Percentiles rank a stretch among this genome's conserved stretches.
Evolutionary conservation across 2,888 invertebrate species (phyloP).

Genomic region (Bombylius major): DNA sequence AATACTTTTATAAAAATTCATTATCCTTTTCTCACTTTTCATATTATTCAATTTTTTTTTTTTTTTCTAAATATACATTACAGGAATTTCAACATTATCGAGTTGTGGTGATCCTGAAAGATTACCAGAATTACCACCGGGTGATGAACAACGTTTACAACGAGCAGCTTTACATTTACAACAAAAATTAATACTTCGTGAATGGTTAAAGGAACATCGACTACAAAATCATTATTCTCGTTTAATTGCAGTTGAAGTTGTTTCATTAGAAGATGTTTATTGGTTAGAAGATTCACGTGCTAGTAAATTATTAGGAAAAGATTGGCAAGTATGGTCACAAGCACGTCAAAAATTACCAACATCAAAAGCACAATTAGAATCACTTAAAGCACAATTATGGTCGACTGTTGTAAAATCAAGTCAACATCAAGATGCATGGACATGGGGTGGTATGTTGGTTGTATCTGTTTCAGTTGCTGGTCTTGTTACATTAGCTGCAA

Average conservation of each 20-base stretch:
- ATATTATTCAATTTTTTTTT: too few relatives aligned
- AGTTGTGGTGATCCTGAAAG: constrained; percentile 65
- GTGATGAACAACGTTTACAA: constrained; percentile 71
- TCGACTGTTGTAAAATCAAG: constrained; percentile 74
- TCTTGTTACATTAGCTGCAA: constrained; percentile 76
- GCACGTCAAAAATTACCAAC: constrained; percentile 72
- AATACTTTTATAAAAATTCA: too few relatives aligned
- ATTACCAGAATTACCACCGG: constrained; percentile 68
- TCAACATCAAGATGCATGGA: constrained; percentile 81
- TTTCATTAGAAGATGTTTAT: constrained; percentile 79
- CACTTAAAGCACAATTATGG: constrained; percentile 72
- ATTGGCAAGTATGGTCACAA: constrained; percentile 65
- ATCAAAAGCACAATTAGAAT: constrained; percentile 64
- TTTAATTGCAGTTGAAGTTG: constrained; percentile 65
- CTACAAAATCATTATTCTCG: constrained; percentile 62
- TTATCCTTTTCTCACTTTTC: too few relatives aligned
- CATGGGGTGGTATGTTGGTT: constrained; percentile 85
- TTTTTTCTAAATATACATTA: too few relatives aligned
- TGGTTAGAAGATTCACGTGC: constrained; percentile 77
- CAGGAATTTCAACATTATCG: constrained; percentile 73
- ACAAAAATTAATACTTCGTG: constrained; percentile 70
- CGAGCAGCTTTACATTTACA: constrained; percentile 69
- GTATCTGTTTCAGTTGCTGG: constrained; percentile 83
- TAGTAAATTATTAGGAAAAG: constrained; percentile 63
- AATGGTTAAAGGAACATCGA: constrained; percentile 67